Base-by-base conservation (phyloP, 2,888 invertebrate species). In the Yponomeuta plumbellus region DNA sequence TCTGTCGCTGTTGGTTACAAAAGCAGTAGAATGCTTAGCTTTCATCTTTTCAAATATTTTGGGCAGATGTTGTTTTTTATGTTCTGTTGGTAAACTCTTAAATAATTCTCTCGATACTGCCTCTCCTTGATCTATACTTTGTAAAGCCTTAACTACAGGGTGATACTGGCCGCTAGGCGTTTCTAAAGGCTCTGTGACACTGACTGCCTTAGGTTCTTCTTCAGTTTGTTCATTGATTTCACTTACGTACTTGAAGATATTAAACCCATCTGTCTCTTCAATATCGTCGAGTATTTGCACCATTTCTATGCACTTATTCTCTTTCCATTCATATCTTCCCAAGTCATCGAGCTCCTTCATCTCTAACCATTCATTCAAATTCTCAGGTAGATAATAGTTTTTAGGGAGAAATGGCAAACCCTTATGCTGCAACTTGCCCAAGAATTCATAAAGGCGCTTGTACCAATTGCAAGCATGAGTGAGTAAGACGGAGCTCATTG, bases 381-480 rank as follows among this genome's bases (percentile, higher is more conserved):
- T 77, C 63, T 68, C 58, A 56, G 93, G 92, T 44, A 93, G 77
- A 65, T 72, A 69, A 75, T 89, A 92, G 61, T 80, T 73, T 5
- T 75, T 65, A 11, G 92, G 91, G 67, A 93, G 78, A 83, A 93
- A 93, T 40, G 76, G 66, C 21, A 88, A 66, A 8, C 93, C 93
- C 70, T 91, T 84, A 1, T 72, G 65, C 73, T 87, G 77, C 23
- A 94, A 80, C 67, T 79, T 76, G 57, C 77, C 73, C 40, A 86
- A 70, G 72, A 81, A 92, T 22, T 76, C 74, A 71, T 87, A 78
- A 61, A 94, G 75, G 66, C 78, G 78, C 13, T 83, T 77, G 71
- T 93, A 94, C 92, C 93, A 93, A 8, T 78, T 75, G 69, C 92
- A 90, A 39, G 86, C 78, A 73, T 88, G 90, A 70, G 86, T 85